These are phyloP conservation scores for Lepidocolaptes lacrymiger DNA, from an alignment of 2,797 vertebrate genomes.

Conservation along the genomic window DNA sequence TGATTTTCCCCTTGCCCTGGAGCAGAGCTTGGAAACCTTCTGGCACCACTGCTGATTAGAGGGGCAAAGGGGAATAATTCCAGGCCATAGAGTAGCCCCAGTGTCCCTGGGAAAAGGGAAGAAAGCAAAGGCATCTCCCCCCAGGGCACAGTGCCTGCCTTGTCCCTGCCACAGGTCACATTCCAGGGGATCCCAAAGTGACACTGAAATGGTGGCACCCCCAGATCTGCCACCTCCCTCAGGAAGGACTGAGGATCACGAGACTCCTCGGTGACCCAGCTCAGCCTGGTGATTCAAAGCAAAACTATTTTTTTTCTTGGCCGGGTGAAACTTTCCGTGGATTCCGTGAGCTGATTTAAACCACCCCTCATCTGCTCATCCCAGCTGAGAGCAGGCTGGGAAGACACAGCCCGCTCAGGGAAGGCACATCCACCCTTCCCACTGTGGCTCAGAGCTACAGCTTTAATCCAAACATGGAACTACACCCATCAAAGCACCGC, in stretches of 20 bases:
- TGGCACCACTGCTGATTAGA: neutral
- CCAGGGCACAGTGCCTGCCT: neutral
- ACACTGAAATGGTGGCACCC: neutral
- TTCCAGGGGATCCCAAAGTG: neutral
- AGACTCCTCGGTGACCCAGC: neutral
- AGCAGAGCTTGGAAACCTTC: neutral
- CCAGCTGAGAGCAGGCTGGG: neutral
- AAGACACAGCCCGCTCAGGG: neutral
- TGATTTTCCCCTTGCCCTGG: neutral
- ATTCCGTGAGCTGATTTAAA: neutral
- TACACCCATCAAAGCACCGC: neutral
- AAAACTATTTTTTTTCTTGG: neutral
- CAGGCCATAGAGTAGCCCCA: neutral
- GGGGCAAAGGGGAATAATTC: neutral
- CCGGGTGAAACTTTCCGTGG: neutral
- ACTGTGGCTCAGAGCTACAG: neutral
- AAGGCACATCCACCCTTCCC: neutral
- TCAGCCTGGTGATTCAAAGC: neutral
- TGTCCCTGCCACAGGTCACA: neutral
- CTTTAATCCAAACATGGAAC: neutral
- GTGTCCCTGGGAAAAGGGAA: neutral
- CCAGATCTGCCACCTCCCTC: neutral
- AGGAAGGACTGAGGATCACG: neutral
- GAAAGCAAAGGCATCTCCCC: neutral
- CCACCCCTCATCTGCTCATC: neutral